Evolutionary conservation across 2,797 vertebrate species (phyloP).

Genomic region (Sphaeramia orbicularis): DNA sequence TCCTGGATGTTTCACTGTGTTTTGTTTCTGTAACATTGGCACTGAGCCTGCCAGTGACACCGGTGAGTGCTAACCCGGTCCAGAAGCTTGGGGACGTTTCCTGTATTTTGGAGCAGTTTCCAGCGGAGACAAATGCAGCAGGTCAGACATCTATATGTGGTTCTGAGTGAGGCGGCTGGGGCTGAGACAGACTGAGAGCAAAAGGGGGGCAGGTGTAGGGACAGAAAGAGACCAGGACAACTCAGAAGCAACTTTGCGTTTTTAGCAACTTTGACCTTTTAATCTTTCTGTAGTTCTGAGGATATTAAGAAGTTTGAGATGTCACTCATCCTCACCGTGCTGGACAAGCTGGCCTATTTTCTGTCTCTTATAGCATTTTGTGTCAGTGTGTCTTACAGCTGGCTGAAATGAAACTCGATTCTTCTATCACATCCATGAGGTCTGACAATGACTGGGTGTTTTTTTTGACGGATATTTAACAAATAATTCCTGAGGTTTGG

Average conservation of each 20-base stretch:
- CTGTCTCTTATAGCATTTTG: slow-evolving; percentile 78
- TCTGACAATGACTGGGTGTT: slow-evolving; percentile 30
- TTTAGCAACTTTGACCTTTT: background rate
- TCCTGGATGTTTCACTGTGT: slow-evolving; percentile 81
- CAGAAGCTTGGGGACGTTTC: slow-evolving; percentile 76
- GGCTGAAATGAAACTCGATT: slow-evolving; percentile 72
- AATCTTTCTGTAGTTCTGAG: slow-evolving; percentile 3
- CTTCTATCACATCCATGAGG: slow-evolving; percentile 16
- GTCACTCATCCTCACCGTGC: slow-evolving; percentile 74
- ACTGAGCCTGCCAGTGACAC: slow-evolving; percentile 39
- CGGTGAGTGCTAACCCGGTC: slow-evolving; percentile 67
- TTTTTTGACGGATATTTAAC: slow-evolving; percentile 37
- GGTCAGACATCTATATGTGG: slow-evolving; percentile 81
- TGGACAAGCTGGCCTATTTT: slow-evolving; percentile 79
- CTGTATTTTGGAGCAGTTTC: slow-evolving; percentile 80
- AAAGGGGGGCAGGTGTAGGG: slow-evolving; percentile 29
- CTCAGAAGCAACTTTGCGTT: background rate
- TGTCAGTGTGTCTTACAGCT: slow-evolving; percentile 74
- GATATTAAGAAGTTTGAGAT: slow-evolving; percentile 54
- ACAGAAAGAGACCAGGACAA: slow-evolving; percentile 17
- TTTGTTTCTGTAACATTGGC: slow-evolving; percentile 64
- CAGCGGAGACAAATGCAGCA: slow-evolving; percentile 79
- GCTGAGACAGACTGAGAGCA: slow-evolving; percentile 33
- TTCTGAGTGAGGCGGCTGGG: slow-evolving; percentile 49
- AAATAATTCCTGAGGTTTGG: slow-evolving; percentile 40